A percentile compares a stretch with the other conserved stretches of the same genome.
phyloP scores from a whole-genome alignment of 2,797 vertebrate genomes.

The Fistularia tabacaria region DNA sequence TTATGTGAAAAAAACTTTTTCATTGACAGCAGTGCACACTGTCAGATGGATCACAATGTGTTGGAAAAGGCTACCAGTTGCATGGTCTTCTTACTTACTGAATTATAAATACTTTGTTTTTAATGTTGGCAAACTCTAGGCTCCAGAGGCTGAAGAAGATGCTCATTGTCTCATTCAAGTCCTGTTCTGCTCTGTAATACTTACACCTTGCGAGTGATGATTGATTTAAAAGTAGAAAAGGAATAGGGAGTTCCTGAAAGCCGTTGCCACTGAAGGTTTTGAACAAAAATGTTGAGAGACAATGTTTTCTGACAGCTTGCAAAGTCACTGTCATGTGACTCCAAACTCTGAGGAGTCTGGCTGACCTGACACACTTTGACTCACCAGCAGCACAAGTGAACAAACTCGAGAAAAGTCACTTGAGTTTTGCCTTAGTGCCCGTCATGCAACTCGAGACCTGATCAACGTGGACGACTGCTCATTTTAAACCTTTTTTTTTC shows the following conservation, averaged over 20 bases:
- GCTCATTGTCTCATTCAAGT: background rate
- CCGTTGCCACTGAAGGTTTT: constrained; percentile 18
- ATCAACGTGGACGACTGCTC: constrained; percentile 27
- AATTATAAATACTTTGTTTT: no score
- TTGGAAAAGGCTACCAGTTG: no score
- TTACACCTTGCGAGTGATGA: constrained; percentile 2
- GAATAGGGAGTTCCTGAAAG: background rate
- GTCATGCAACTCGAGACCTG: constrained; percentile 30
- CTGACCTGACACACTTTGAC: constrained; percentile 58
- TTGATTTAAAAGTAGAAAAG: constrained; percentile 11
- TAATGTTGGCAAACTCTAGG: no score
- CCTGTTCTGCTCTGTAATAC: background rate
- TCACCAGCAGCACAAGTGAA: constrained; percentile 50
- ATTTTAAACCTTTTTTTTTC: constrained; percentile 10
- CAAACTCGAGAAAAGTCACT: constrained; percentile 36
- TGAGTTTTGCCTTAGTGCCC: constrained; percentile 28
- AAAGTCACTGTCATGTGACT: constrained; percentile 52
- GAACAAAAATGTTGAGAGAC: constrained; percentile 15
- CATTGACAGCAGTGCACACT: background rate
- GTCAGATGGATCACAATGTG: no score
- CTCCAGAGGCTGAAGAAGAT: no score
- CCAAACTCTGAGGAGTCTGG: constrained; percentile 46
- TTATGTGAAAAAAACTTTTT: background rate
- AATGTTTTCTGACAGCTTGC: constrained; percentile 54
- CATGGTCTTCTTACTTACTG: no score